Evolutionary conservation across 2,113 vertebrate genomes (phyloP).

Genomic region (Nyctereutes procyonoides): DNA sequence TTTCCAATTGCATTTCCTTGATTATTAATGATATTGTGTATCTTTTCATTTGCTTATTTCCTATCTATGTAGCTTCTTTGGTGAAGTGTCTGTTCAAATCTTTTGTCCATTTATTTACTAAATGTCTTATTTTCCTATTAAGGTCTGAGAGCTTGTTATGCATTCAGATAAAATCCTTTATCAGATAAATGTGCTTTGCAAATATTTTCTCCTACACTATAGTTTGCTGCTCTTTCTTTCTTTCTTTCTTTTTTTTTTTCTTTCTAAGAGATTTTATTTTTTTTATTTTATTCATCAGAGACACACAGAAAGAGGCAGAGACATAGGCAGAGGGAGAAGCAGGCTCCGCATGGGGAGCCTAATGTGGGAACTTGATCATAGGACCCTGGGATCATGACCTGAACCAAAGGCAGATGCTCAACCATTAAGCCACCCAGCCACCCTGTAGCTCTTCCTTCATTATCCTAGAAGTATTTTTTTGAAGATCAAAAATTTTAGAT

Average conservation of each 20-base stretch:
- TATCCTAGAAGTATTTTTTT: background rate
- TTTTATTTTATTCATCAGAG: no score
- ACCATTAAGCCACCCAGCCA: no score
- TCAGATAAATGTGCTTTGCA: background rate
- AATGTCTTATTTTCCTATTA: background rate
- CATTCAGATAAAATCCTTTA: background rate
- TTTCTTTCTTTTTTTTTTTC: no score
- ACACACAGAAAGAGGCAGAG: no score
- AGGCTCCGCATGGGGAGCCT: no score
- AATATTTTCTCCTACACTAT: background rate
- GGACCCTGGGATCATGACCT: no score
- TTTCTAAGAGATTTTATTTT: no score
- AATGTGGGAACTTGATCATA: no score
- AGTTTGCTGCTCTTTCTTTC: no score
- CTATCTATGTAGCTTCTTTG: background rate
- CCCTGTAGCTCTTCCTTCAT: background rate
- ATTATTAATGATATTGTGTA: background rate
- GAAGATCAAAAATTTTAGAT: background rate
- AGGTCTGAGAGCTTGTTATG: background rate
- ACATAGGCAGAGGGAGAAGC: no score
- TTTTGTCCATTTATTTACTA: background rate
- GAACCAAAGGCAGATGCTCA: no score
- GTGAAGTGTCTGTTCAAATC: background rate
- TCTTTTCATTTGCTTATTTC: constrained; percentile 31
- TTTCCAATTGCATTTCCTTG: background rate